Base-by-base conservation (phyloP, 2,113 vertebrate genomes). In the Pangasianodon hypophthalmus region DNA sequence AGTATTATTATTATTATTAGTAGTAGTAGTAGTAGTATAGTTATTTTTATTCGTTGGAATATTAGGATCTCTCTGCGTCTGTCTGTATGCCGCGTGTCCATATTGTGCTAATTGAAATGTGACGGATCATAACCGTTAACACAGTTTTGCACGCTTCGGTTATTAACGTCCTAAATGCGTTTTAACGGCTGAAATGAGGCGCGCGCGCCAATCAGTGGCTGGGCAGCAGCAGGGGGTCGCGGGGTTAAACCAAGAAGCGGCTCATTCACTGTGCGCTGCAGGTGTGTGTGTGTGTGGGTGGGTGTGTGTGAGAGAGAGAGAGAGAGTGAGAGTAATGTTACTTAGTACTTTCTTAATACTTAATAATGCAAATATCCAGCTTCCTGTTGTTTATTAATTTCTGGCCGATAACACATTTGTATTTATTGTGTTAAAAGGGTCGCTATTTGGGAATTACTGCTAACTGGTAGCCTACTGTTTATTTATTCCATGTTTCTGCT, bases 61-160 rank as follows among this genome's bases (percentile, higher is more conserved):
- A 85, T 50, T 69, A 50, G 44, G 16, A 69, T 48, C 56, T 58
- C 54, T 37, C 7, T 60, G 5, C 64, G 16, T 54, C 84, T 83
- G 62, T 73, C 10, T 46, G 19, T 26, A 58, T 37, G 77, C n/a
- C 24, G 44, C 21, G 4, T 64, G 86, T 79, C 52, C 54, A 87
- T 93, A 85, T 93, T 93, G 92, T 86, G 92, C 95, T 96, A 96
- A 97, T 96, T 96, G 96, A 97, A 95, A 95, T 91, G 94, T 95
- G 93, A 90, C 92, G 93, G 96, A 97, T 97, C 96, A 90, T 94
- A 96, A 96, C 97, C 96, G 97, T 97, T 97, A 95, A 95, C 94
- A 94, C 95, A 92, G 95, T 96, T 95, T 96, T 95, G 94, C 96
- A 97, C 96, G 96, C 97, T 97, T 97, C 96, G 94, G 95, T 97